Conservation (phyloP, 2,888 invertebrate genomes). For the Standfussiana lucernea region DNA sequence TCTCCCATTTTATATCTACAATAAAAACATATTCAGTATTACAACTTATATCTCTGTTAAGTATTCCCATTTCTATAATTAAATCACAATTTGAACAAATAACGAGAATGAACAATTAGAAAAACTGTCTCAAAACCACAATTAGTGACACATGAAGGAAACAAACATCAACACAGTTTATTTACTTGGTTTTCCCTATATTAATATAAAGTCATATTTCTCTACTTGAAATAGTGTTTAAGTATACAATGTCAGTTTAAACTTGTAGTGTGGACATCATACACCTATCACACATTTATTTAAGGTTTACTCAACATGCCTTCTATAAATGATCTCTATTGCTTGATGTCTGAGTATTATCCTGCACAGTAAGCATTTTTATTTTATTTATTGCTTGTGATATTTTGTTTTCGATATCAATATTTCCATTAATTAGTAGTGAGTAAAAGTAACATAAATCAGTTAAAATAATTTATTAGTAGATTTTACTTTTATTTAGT, state of each 20-base stretch:
- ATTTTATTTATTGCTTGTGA: background rate
- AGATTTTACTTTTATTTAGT: background rate
- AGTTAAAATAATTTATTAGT: background rate
- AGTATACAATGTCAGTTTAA: background rate
- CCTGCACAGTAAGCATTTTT: slow-evolving; percentile 11
- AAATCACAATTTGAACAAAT: background rate
- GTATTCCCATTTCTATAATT: slow-evolving; percentile 17
- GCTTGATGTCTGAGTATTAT: background rate
- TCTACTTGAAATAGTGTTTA: slow-evolving; percentile 3
- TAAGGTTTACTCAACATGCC: background rate
- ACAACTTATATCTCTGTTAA: background rate
- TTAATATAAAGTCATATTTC: slow-evolving; percentile 1
- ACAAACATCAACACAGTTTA: slow-evolving; percentile 14
- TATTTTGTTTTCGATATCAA: background rate
- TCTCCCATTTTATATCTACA: background rate
- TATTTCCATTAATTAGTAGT: background rate
- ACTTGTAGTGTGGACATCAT: background rate
- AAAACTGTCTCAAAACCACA: slow-evolving; percentile 41
- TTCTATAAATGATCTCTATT: background rate
- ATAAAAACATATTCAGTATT: background rate
- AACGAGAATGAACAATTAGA: background rate
- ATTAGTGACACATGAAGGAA: slow-evolving; percentile 3
- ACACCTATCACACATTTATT: background rate
- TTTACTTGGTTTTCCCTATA: slow-evolving; percentile 31
- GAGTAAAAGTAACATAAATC: background rate